Evolutionary conservation across 2,113 vertebrate species (phyloP).

Genomic region (Apus apus): DNA sequence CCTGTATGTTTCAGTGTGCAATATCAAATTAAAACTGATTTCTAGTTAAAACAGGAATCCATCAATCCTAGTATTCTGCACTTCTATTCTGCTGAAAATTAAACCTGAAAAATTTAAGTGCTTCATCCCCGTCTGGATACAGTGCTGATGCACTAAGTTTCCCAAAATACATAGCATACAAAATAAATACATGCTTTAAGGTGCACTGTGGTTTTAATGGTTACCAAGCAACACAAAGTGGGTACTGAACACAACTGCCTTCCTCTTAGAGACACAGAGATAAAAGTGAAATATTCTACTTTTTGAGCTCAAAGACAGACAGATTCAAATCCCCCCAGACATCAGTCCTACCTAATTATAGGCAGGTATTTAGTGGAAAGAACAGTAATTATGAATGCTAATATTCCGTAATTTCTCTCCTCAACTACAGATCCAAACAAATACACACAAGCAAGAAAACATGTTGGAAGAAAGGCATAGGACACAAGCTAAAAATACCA

Average conservation of each 20-base stretch:
- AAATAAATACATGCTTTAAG: not conserved
- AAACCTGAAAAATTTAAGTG: not conserved
- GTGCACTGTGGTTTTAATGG: constrained; percentile 41
- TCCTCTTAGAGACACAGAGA: not conserved
- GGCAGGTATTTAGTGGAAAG: not conserved
- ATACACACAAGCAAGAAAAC: not conserved
- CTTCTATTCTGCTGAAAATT: constrained; percentile 9
- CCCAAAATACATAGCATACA: constrained; percentile 33
- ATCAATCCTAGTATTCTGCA: not conserved
- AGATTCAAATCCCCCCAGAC: not conserved
- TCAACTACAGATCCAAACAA: not conserved
- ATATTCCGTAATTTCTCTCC: not conserved
- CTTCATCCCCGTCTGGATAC: not conserved
- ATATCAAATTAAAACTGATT: not conserved
- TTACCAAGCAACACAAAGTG: constrained; percentile 55
- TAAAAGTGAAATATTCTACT: not conserved
- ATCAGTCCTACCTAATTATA: not conserved
- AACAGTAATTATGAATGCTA: not conserved
- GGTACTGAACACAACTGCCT: not conserved
- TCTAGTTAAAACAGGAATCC: constrained; percentile 24
- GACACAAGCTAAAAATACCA: not conserved
- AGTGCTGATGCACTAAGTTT: constrained; percentile 7
- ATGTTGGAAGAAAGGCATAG: not conserved
- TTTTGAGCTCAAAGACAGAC: not conserved
- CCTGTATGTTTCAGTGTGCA: not conserved